phyloP scores from a whole-genome alignment of 2,797 vertebrate genomes.

The Melanotaenia nigrans region DNA sequence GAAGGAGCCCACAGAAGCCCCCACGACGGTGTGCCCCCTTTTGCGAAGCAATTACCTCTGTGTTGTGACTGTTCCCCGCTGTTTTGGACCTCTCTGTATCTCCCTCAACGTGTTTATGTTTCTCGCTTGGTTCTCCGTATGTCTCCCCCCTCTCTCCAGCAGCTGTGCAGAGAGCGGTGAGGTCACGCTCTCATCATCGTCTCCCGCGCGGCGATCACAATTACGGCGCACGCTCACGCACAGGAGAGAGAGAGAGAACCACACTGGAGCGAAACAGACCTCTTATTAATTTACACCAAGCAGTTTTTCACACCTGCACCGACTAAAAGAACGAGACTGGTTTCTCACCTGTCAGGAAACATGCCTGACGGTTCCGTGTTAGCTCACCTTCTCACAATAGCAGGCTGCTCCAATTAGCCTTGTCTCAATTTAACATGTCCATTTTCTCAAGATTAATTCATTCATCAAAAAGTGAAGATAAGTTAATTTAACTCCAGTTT shows the following conservation, averaged over 20 bases:
- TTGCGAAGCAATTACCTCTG: constrained; percentile 24
- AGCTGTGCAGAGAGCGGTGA: constrained; percentile 83
- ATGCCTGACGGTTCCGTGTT: neutral
- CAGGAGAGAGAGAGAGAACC: constrained; percentile 13
- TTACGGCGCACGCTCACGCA: constrained; percentile 64
- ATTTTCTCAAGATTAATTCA: neutral
- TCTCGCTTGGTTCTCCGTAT: constrained; percentile 9
- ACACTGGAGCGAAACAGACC: constrained; percentile 11
- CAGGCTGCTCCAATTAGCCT: neutral
- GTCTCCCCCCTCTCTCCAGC: constrained; percentile 50
- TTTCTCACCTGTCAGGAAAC: neutral
- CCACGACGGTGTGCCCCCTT: constrained; percentile 47
- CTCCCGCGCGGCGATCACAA: constrained; percentile 66
- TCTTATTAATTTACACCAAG: constrained; percentile 21
- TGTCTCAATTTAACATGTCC: neutral
- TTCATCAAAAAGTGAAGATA: neutral
- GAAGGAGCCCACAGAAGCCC: constrained; percentile 50
- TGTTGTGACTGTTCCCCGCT: constrained; percentile 48
- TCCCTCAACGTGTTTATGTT: constrained; percentile 39
- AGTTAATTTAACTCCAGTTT: too few species aligned
- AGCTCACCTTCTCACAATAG: constrained; percentile 5
- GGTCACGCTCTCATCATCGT: constrained; percentile 82
- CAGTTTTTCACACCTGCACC: constrained; percentile 17
- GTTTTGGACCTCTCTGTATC: constrained; percentile 10
- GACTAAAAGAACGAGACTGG: neutral